Base-by-base conservation (phyloP, 1,140 invertebrate genomes). In the Acromyrmex echinatior region DNA sequence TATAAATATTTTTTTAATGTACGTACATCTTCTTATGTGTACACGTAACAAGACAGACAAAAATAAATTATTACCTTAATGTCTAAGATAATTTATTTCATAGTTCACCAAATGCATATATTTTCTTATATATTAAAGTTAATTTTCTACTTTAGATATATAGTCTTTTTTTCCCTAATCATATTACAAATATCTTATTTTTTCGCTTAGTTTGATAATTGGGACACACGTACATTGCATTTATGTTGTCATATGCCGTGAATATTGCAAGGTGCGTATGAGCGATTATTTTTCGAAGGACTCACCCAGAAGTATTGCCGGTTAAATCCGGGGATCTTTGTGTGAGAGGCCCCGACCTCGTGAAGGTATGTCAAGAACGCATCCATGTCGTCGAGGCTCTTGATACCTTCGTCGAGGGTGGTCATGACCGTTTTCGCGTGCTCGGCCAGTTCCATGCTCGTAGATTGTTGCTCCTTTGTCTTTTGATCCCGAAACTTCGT, bases 381-480 rank as follows among this genome's bases (percentile, higher is more conserved):
- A 92, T 98, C 98, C 90, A 98, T 96, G 91, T 98, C 97, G 92
- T 98, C 98, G 73, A 99, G 96, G 39, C 97, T 97, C 92, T 97
- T 97, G 94, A 99, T 99, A 53, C 97, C 97, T 92, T 98, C 97
- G 91, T 98, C 97, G 71, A 99, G 95, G 2, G 98, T 98, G 87
- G 96, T 97, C 98, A 99, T 99, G 14, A 99, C 98, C 90, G 97
- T 97, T 81, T 97, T 97, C 18, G 98, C 98, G 92, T 99, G 98
- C 92, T 98, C 97, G 10, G 97, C 97, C 35, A 99, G 95, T 95
- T 98, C 98, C 95, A 97, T 96, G 85, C 97, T 98, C 88, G 97
- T 96, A 63, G 97, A 97, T 92, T 98, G 98, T 86, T 98, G 97
- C 91, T 98, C 98, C 89, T 97, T 97, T 35, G 98, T 98, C 88